Conservation (phyloP, 2,113 vertebrate genomes). For the Thymallus thymallus region DNA sequence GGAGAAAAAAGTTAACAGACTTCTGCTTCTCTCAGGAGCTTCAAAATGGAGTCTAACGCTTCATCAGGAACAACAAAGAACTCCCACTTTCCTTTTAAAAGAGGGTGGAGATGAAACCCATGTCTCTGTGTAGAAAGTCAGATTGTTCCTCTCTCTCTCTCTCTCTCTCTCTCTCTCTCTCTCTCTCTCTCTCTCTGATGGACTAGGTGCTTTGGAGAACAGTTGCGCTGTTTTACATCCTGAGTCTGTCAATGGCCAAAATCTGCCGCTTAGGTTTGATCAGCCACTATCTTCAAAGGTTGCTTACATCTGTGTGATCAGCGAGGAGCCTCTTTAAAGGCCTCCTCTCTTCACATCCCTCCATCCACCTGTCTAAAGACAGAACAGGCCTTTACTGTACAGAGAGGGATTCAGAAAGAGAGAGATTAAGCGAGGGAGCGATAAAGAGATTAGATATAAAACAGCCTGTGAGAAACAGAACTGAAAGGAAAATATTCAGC, state of each 20-base stretch:
- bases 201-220: slow-evolving; percentile 40
- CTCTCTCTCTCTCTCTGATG: slow-evolving; percentile 12
- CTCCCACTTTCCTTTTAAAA: slow-evolving; percentile 6
- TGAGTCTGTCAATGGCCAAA: slow-evolving; percentile 59
- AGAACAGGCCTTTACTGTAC: slow-evolving; percentile 51
- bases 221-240: slow-evolving; percentile 38
- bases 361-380: slow-evolving; percentile 59
- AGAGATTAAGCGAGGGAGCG: slow-evolving; percentile 36
- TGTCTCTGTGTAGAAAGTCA: slow-evolving; percentile 40
- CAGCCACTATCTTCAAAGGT: slow-evolving; percentile 49
- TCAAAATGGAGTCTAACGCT: slow-evolving; percentile 59
- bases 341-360: slow-evolving; percentile 17
- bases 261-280: slow-evolving; percentile 52
- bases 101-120: slow-evolving; percentile 50
- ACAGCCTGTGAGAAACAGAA: slow-evolving; percentile 29
- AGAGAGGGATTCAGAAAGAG: slow-evolving; percentile 14
- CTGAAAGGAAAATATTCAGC: slow-evolving; percentile 30
- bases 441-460: slow-evolving; percentile 11
- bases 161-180: too few relatives aligned
- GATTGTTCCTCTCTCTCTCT: slow-evolving; percentile 35
- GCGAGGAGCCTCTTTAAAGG: slow-evolving; percentile 31
- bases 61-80: slow-evolving; percentile 60
- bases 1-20: slow-evolving; percentile 39
- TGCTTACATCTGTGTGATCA: slow-evolving; percentile 49
- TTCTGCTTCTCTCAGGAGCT: slow-evolving; percentile 48